Conservation (phyloP, 2,797 vertebrate species). For the Ataeniobius toweri region DNA sequence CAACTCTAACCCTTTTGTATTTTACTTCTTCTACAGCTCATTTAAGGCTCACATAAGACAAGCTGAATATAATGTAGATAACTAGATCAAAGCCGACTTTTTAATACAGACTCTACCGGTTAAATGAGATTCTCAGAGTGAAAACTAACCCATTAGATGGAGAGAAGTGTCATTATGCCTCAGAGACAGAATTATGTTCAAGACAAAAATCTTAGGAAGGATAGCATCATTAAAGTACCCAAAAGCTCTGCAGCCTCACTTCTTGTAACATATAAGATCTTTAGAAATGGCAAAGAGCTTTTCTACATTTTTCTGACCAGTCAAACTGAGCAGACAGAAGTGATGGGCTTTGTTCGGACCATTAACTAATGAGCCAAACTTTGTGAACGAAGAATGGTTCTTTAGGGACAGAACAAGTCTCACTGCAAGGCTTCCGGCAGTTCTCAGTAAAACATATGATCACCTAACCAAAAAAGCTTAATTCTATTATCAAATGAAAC, state of each 20-base stretch:
- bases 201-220: not conserved
- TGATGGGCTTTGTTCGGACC: not conserved
- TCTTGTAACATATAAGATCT: not conserved
- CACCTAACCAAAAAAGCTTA: not conserved
- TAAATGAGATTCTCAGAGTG: not conserved
- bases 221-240: not conserved
- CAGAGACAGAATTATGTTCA: not conserved
- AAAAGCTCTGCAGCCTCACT: not conserved
- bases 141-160: conserved; percentile 2
- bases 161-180: not conserved
- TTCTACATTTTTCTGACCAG: not conserved
- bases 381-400: not conserved
- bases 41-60: not conserved
- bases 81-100: not conserved
- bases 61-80: not conserved
- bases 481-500: not conserved
- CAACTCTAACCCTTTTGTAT: not conserved
- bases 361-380: not conserved
- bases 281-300: not conserved
- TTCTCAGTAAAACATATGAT: not conserved
- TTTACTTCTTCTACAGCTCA: not conserved
- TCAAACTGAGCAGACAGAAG: not conserved
- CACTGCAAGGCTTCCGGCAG: not conserved
- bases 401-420: not conserved
- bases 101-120: not conserved